phyloP scores from a whole-genome alignment of 2,113 vertebrate genomes.

The Chelonoidis abingdonii region DNA sequence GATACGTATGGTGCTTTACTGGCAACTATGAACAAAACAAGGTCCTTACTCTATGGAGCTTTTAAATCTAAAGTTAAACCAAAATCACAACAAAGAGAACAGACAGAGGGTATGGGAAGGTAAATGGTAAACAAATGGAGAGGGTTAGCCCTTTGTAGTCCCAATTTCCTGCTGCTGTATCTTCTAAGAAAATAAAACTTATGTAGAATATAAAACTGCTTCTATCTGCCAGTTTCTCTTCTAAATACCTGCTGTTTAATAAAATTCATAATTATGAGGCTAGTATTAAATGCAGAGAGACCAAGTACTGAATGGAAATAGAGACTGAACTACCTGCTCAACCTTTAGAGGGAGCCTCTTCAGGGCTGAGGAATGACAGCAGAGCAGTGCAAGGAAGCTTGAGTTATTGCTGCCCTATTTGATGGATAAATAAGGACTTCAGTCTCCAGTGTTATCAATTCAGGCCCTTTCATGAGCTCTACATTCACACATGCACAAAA shows the following conservation, averaged over 20 bases:
- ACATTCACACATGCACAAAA: neutral
- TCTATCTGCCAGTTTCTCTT: neutral
- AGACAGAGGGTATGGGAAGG: neutral
- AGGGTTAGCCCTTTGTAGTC: neutral
- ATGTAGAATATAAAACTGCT: neutral
- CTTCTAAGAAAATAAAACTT: neutral
- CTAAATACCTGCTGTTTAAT: neutral
- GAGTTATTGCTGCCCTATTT: neutral
- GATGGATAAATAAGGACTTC: neutral
- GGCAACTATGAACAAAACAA: conserved; percentile 3
- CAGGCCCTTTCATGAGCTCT: neutral
- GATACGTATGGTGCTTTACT: neutral
- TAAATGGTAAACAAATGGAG: neutral
- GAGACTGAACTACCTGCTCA: neutral
- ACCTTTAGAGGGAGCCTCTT: neutral
- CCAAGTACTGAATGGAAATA: neutral
- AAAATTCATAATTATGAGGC: neutral
- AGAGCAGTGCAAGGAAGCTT: neutral
- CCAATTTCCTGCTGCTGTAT: neutral
- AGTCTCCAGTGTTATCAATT: neutral
- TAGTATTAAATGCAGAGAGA: accelerated
- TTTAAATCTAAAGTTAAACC: neutral
- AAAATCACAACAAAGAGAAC: conserved; percentile 1
- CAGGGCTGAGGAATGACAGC: neutral
- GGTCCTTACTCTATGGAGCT: conserved; percentile 1